Conservation (phyloP, 1,140 invertebrate species). For the Drosophila kohkoa region DNA sequence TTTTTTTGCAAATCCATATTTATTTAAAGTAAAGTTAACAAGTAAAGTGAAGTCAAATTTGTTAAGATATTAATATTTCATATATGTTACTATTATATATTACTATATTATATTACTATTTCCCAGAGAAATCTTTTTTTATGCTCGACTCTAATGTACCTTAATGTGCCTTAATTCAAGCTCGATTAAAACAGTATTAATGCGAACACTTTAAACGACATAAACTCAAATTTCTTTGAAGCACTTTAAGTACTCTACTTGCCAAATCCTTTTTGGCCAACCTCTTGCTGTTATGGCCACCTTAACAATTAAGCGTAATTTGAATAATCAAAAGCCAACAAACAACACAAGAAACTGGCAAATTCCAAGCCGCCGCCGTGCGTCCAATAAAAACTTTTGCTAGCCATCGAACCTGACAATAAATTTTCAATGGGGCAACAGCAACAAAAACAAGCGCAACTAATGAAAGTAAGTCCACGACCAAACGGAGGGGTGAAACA, state of each 20-base stretch:
- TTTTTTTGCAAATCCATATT: too few relatives aligned
- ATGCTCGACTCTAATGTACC: too few relatives aligned
- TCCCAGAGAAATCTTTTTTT: too few relatives aligned
- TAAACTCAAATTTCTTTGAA: not conserved
- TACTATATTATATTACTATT: too few relatives aligned
- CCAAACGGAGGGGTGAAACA: not conserved
- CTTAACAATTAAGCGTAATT: slow-evolving; percentile 80
- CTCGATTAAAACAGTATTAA: not conserved
- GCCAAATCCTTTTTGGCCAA: not conserved
- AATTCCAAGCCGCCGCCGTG: slow-evolving; percentile 32
- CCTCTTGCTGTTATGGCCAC: slow-evolving; percentile 48
- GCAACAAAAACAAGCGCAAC: slow-evolving; percentile 69
- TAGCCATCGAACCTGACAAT: slow-evolving; percentile 77
- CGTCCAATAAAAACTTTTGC: slow-evolving; percentile 77
- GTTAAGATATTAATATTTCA: too few relatives aligned
- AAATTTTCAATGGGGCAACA: slow-evolving; percentile 58
- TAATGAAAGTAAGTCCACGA: slow-evolving; percentile 65
- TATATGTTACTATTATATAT: too few relatives aligned
- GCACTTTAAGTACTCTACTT: not conserved
- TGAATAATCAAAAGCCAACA: slow-evolving; percentile 82
- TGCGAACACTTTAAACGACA: not conserved
- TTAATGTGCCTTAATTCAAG: not conserved
- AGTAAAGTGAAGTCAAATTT: too few relatives aligned
- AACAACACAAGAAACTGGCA: slow-evolving; percentile 50
- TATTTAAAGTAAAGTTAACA: too few relatives aligned